Percentiles rank a stretch among this genome's conserved stretches.
These are phyloP conservation scores for Eulimnadia texana DNA, from an alignment of 1,140 invertebrate genomes.

Conservation along the genomic window DNA sequence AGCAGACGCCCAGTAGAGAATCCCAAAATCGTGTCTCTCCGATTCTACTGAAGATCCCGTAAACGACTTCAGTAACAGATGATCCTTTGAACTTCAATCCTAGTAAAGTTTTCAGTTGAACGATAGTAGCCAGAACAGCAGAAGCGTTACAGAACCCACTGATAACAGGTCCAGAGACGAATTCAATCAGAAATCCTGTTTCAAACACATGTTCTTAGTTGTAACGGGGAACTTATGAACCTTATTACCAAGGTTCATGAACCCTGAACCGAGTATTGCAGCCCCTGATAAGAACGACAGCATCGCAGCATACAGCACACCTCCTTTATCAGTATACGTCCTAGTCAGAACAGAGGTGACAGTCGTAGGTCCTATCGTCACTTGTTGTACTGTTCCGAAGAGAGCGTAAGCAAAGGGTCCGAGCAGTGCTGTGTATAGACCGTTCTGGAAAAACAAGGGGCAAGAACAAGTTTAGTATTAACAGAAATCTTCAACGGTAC, in stretches of 20 bases:
- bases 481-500: too few relatives aligned
- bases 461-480: too few relatives aligned
- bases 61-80: conserved; percentile 57
- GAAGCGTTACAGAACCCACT: conserved; percentile 75
- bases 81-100: conserved; percentile 40
- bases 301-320: conserved; percentile 59
- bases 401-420: conserved; percentile 70
- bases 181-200: conserved; percentile 74
- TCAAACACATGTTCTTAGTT: conserved; percentile 6
- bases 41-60: conserved; percentile 45
- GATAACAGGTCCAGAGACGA: conserved; percentile 72
- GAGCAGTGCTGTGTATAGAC: conserved; percentile 53
- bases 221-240: conserved; percentile 6
- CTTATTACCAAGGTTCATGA: conserved; percentile 51
- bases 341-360: conserved; percentile 65
- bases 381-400: conserved; percentile 78
- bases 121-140: conserved; percentile 63
- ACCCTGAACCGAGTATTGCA: conserved; percentile 59
- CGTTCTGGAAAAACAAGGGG: too few relatives aligned
- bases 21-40: conserved; percentile 46
- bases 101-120: conserved; percentile 59
- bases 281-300: conserved; percentile 58
- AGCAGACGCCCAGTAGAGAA: conserved; percentile 47
- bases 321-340: conserved; percentile 52
- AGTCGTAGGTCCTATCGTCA: conserved; percentile 77